A percentile compares a stretch with the other conserved stretches of the same genome.
Evolutionary conservation across 2,888 invertebrate genomes (phyloP).

Genomic region (Drosophila histrio): DNA sequence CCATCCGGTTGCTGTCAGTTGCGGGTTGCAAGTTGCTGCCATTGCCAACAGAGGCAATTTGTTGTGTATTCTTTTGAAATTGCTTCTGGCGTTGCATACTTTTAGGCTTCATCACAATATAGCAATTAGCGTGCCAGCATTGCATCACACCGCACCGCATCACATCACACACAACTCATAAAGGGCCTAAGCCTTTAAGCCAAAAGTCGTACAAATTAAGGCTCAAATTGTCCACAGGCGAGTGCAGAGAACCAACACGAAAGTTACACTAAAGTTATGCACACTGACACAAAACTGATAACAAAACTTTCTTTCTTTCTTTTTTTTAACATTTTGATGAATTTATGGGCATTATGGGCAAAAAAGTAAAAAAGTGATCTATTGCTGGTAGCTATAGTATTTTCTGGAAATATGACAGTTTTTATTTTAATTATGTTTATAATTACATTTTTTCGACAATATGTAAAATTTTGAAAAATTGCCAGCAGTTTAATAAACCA

Average conservation of each 20-base stretch:
- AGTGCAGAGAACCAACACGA: not conserved
- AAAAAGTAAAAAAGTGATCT: too few relatives aligned
- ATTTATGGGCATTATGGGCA: too few relatives aligned
- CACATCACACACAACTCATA: not conserved
- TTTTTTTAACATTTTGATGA: too few relatives aligned
- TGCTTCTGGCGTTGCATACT: slow-evolving; percentile 55
- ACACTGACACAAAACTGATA: slow-evolving; percentile 11
- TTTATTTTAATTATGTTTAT: too few relatives aligned
- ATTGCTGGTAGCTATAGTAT: too few relatives aligned
- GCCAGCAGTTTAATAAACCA: too few relatives aligned
- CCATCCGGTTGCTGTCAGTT: not conserved
- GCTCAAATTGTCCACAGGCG: slow-evolving; percentile 54
- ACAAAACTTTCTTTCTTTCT: too few relatives aligned
- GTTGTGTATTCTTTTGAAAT: slow-evolving; percentile 37
- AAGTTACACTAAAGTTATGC: slow-evolving; percentile 44
- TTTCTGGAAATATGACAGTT: too few relatives aligned
- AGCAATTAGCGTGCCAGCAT: slow-evolving; percentile 20
- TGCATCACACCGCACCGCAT: not conserved
- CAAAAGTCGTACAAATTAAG: slow-evolving; percentile 65
- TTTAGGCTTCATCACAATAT: slow-evolving; percentile 50
- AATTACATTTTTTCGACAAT: too few relatives aligned
- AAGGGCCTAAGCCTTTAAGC: slow-evolving; percentile 53
- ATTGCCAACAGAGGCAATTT: slow-evolving; percentile 27
- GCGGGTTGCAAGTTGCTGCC: not conserved
- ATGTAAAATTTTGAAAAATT: too few relatives aligned